These are phyloP conservation scores for Panulirus ornatus DNA, from an alignment of 1,140 invertebrate genomes.

Conservation along the genomic window DNA sequence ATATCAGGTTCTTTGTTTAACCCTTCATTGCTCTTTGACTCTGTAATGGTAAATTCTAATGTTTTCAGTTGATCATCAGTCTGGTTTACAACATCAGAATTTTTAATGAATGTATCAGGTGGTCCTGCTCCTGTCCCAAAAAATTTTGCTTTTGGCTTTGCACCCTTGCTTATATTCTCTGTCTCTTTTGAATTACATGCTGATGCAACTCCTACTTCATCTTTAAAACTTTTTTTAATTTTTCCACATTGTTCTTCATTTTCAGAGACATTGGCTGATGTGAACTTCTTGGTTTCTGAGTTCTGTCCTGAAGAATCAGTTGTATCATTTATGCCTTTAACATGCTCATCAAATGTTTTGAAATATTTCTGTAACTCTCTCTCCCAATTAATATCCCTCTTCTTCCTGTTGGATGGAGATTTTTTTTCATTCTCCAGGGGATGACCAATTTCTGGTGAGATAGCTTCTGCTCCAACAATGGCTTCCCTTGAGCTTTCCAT, in stretches of 20 bases:
- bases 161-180: slow-evolving; percentile 25
- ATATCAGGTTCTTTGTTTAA: slow-evolving; percentile 37
- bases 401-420: slow-evolving; percentile 26
- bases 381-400: slow-evolving; percentile 73
- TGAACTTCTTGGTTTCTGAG: slow-evolving; percentile 4
- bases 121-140: slow-evolving; percentile 44
- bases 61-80: slow-evolving; percentile 5
- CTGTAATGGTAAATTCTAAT: slow-evolving; percentile 28
- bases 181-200: background rate
- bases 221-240: slow-evolving; percentile 15
- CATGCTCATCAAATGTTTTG: slow-evolving; percentile 67
- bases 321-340: slow-evolving; percentile 57
- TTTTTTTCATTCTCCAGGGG: slow-evolving; percentile 12
- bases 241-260: slow-evolving; percentile 32
- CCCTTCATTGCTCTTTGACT: slow-evolving; percentile 4
- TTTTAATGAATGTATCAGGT: slow-evolving; percentile 31
- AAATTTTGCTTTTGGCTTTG: slow-evolving; percentile 54
- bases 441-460: slow-evolving; percentile 51
- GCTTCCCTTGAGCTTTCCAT: slow-evolving; percentile 40
- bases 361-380: slow-evolving; percentile 74
- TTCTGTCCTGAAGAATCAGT: background rate
- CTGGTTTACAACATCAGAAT: background rate
- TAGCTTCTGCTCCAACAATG: slow-evolving; percentile 19
- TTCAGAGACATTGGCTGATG: background rate
- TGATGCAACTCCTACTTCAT: background rate